A percentile compares a stretch with the other conserved stretches of the same genome.
Evolutionary conservation across 2,113 vertebrate genomes (phyloP).

Genomic region (Hypocryptadius cinnamomeus): DNA sequence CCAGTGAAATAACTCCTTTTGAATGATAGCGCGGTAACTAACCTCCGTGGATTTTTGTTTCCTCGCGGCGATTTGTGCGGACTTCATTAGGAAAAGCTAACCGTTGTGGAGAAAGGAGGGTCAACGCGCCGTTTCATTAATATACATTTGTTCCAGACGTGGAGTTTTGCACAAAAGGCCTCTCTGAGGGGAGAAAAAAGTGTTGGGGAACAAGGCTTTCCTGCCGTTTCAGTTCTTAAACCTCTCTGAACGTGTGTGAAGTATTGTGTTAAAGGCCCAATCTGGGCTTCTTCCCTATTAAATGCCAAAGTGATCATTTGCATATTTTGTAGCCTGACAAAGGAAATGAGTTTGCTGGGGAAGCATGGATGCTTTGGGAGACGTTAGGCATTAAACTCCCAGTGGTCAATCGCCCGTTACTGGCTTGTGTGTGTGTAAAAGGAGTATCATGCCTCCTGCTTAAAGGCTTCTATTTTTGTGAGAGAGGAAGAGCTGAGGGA

Average conservation of each 20-base stretch:
- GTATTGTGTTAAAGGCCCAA: conserved; percentile 49
- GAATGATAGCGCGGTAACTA: conserved; percentile 25
- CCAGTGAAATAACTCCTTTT: conserved; percentile 33
- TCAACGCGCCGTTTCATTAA: conserved; percentile 37
- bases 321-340: conserved; percentile 72
- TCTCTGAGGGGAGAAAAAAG: conserved; percentile 43
- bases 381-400: conserved; percentile 63
- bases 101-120: conserved; percentile 18
- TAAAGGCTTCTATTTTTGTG: conserved; percentile 64
- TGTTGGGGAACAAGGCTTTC: conserved; percentile 47
- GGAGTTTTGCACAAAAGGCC: conserved; percentile 55
- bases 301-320: conserved; percentile 69
- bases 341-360: conserved; percentile 69
- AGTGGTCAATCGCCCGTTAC: conserved; percentile 50
- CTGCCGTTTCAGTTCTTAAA: conserved; percentile 45
- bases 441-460: conserved; percentile 31
- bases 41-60: conserved; percentile 33
- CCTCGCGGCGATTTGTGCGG: neutral
- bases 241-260: conserved; percentile 28
- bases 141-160: conserved; percentile 51
- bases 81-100: conserved; percentile 53
- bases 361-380: conserved; percentile 69
- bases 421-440: conserved; percentile 18
- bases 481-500: conserved; percentile 73
- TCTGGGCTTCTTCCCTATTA: conserved; percentile 53